These are phyloP conservation scores for Drosophila pegasa DNA, from an alignment of 2,888 invertebrate species.

Conservation along the genomic window DNA sequence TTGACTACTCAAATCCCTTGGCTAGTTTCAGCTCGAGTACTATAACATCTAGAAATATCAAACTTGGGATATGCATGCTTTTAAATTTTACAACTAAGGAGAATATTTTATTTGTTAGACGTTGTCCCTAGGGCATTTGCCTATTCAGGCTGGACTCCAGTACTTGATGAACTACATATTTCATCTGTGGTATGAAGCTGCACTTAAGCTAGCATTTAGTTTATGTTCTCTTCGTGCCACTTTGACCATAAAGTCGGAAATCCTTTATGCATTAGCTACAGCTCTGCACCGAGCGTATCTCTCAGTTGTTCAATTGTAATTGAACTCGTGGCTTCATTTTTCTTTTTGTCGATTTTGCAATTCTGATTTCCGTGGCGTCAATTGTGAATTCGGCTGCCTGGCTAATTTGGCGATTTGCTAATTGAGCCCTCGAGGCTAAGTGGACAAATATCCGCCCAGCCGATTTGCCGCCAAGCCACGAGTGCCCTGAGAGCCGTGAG, in stretches of 20 bases:
- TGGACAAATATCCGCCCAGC: conserved; percentile 53
- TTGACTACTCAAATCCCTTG: too few species aligned
- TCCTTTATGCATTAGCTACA: neutral
- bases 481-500: conserved; percentile 11
- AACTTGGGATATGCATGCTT: too few species aligned
- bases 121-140: too few species aligned
- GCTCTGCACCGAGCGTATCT: neutral
- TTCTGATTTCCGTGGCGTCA: conserved; percentile 62
- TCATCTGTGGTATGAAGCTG: neutral
- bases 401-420: conserved; percentile 59
- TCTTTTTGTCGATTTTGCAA: conserved; percentile 20
- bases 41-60: too few species aligned
- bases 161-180: too few species aligned
- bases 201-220: neutral
- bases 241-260: neutral
- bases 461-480: neutral
- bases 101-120: too few species aligned
- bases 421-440: conserved; percentile 51
- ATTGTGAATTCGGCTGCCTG: conserved; percentile 50
- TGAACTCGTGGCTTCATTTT: neutral
- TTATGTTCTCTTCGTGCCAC: neutral
- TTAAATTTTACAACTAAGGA: too few species aligned
- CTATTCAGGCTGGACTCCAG: too few species aligned
- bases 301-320: neutral
- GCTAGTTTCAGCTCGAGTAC: too few species aligned